A percentile compares a stretch with the other conserved stretches of the same genome.
These are phyloP conservation scores for Zaprionus lachaisei DNA, from an alignment of 1,140 invertebrate genomes.

Conservation along the genomic window DNA sequence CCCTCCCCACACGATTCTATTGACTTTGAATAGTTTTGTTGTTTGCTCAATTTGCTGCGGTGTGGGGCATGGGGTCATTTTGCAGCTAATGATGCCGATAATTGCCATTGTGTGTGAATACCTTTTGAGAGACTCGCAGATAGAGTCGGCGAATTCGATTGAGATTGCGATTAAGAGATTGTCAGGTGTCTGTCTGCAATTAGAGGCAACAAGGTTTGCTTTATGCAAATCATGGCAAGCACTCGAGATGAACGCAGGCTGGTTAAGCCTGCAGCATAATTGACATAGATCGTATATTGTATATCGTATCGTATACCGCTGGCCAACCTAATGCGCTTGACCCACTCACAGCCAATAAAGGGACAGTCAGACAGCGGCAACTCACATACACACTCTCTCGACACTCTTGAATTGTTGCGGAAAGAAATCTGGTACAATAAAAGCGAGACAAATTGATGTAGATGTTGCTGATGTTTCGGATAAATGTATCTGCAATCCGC, in stretches of 20 bases:
- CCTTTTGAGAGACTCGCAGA: slow-evolving; percentile 27
- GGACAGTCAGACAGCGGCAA: slow-evolving; percentile 21
- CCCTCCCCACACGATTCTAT: slow-evolving; percentile 37
- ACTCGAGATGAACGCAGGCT: slow-evolving; percentile 20
- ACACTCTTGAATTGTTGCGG: slow-evolving; percentile 1
- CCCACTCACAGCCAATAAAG: slow-evolving; percentile 72
- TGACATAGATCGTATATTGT: slow-evolving; percentile 41
- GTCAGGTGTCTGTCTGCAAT: slow-evolving; percentile 46
- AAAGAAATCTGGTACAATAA: slow-evolving; percentile 28
- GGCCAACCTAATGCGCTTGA: slow-evolving; percentile 60
- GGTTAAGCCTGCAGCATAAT: slow-evolving; percentile 47
- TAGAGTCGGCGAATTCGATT: not conserved
- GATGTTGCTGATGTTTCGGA: slow-evolving; percentile 3
- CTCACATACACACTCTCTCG: not conserved
- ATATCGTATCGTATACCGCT: slow-evolving; percentile 9
- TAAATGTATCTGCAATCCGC: slow-evolving; percentile 19
- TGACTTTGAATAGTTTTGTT: slow-evolving; percentile 42
- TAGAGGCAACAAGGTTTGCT: slow-evolving; percentile 46
- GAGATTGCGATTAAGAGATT: slow-evolving; percentile 35
- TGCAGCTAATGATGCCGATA: slow-evolving; percentile 75
- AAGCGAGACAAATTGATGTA: slow-evolving; percentile 17
- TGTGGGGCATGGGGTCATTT: slow-evolving; percentile 40
- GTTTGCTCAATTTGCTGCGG: slow-evolving; percentile 40
- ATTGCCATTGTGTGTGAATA: slow-evolving; percentile 77
- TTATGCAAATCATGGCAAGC: slow-evolving; percentile 69